A percentile compares a stretch with the other conserved stretches of the same genome.
These are phyloP conservation scores for Watsonalla binaria DNA, from an alignment of 2,888 invertebrate genomes.

Conservation along the genomic window DNA sequence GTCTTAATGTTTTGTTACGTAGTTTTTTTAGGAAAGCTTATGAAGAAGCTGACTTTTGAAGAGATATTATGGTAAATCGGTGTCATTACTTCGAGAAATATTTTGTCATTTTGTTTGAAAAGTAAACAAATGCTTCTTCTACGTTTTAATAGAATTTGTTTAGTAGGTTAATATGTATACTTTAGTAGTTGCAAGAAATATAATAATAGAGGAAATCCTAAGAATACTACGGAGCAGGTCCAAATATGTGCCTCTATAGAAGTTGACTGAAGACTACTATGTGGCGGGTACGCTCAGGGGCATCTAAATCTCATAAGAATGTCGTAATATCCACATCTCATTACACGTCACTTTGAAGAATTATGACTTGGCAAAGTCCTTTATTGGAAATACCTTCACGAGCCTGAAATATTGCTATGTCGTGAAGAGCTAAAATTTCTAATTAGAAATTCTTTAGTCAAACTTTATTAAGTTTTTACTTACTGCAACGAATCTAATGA, in stretches of 20 bases:
- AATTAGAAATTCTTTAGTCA: conserved; percentile 77
- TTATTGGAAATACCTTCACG: conserved; percentile 79
- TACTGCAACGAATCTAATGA: conserved; percentile 71
- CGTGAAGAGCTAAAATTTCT: conserved; percentile 77
- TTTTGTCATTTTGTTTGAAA: no score
- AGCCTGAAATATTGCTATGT: conserved; percentile 77
- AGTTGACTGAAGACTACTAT: conserved; percentile 10
- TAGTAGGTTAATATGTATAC: no score
- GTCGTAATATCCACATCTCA: conserved; percentile 76
- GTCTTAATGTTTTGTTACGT: no score
- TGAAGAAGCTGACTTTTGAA: no score
- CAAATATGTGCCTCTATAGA: neutral
- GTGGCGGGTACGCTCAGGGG: conserved; percentile 28
- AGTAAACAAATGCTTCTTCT: no score
- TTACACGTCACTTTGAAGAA: conserved; percentile 78
- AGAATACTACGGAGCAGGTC: no score
- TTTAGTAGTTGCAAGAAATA: no score
- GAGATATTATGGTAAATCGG: no score
- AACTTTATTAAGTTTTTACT: conserved; percentile 77
- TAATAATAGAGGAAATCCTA: no score
- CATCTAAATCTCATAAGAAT: conserved; percentile 68
- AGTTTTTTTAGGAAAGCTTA: no score
- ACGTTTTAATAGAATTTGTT: no score
- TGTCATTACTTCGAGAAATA: no score
- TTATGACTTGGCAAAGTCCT: conserved; percentile 79